phyloP scores from a whole-genome alignment of 2,888 invertebrate genomes.

The Thera obeliscata region DNA sequence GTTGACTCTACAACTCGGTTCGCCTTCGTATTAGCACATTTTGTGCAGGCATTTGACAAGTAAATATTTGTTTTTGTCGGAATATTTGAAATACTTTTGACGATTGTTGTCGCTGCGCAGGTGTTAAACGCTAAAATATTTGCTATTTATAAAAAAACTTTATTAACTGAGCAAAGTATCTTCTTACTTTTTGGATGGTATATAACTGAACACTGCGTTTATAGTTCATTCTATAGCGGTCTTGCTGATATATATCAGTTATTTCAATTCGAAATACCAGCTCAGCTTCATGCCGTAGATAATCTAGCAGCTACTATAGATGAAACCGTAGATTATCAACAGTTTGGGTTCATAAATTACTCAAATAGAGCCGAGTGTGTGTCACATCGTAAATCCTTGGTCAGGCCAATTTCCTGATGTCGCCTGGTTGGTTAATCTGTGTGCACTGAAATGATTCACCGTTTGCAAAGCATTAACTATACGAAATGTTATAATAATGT shows the following conservation, averaged over 20 bases:
- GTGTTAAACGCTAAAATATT: conserved; percentile 35
- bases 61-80: conserved; percentile 39
- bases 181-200: not conserved
- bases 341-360: conserved; percentile 38
- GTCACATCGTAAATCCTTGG: conserved; percentile 43
- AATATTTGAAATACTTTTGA: conserved; percentile 38
- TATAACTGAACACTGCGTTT: not conserved
- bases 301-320: not conserved
- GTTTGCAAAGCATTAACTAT: conserved; percentile 32
- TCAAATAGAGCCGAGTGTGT: conserved; percentile 36
- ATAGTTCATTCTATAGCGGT: not conserved
- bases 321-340: conserved; percentile 21
- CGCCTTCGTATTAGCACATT: conserved; percentile 33
- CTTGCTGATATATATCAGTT: not conserved
- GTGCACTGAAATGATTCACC: conserved; percentile 42
- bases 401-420: conserved; percentile 45
- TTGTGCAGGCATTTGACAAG: conserved; percentile 35
- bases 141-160: conserved; percentile 8
- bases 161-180: no score
- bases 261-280: conserved; percentile 11
- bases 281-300: not conserved
- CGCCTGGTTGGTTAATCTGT: conserved; percentile 39
- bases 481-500: conserved; percentile 41
- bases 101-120: conserved; percentile 38
- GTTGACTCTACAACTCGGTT: conserved; percentile 22